phyloP scores from a whole-genome alignment of 2,113 vertebrate genomes.

The Hippopotamus amphibius region DNA sequence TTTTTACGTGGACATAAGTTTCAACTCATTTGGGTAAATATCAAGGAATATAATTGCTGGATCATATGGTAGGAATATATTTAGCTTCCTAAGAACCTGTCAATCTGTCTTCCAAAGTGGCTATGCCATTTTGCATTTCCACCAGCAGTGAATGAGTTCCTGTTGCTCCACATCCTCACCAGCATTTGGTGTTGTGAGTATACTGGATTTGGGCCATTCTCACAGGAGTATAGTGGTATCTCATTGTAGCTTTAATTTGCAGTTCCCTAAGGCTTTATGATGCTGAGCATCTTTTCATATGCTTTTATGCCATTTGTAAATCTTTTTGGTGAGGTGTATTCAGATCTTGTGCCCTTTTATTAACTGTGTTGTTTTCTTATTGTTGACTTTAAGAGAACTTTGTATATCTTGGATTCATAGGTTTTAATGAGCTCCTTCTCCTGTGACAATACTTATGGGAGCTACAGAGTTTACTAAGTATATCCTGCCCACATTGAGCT shows the following conservation, averaged over 20 bases:
- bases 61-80: not conserved
- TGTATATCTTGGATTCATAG: not conserved
- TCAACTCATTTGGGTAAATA: conserved; percentile 50
- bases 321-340: not conserved
- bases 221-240: not conserved
- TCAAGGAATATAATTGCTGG: not conserved
- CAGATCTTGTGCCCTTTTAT: not conserved
- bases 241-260: not conserved
- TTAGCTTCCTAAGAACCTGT: not conserved
- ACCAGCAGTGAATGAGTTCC: not conserved
- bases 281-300: not conserved
- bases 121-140: not conserved
- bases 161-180: not conserved
- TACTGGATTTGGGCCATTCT: not conserved
- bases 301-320: not conserved
- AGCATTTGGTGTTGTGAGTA: not conserved
- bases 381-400: not conserved
- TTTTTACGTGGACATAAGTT: not conserved
- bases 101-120: not conserved
- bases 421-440: conserved; percentile 7
- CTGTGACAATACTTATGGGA: not conserved
- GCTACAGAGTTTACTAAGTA: not conserved
- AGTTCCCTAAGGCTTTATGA: not conserved
- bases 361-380: not conserved
- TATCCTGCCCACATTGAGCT: not conserved